Base-by-base conservation (phyloP, 2,113 vertebrate genomes). In the Cyprinodon brontotheroides region DNA sequence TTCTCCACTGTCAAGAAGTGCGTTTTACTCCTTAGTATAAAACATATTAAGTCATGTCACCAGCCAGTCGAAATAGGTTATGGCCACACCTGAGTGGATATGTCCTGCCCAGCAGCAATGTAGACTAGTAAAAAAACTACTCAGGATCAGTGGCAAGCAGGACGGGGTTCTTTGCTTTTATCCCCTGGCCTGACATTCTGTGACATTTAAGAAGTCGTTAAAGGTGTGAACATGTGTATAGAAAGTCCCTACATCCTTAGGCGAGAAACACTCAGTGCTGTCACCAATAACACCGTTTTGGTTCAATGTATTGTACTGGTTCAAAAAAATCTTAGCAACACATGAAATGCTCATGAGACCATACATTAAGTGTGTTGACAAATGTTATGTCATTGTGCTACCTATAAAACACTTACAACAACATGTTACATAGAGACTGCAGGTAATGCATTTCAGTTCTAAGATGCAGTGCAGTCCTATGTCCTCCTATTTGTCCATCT, bases 201-300 rank as follows among this genome's bases (percentile, higher is more conserved):
- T 94, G 93, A 94, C 93, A 94, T 94, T 94, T 94, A 93, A 92
- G 92, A 94, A 92, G 92, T 91, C 87, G 89, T 94, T 94, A 93
- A 94, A 94, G 91, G 91, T 93, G 88, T 89, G 88, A 92, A 87
- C 84, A 64, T 84, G 84, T 79, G 77, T 68, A 88, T 84, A 41
- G 74, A 72, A 75, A 69, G 76, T 77, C 71, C 61, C 74, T 1
- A 75, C 86, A 79, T 89, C 90, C 90, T 88, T 79, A 57, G 88
- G 91, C 87, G 79, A 84, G 86, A 88, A 67, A 87, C 73, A 83
- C 86, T 87, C 86, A 22, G 70, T n/a, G 67, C 90, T 80, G 89
- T 90, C 90, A 89, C 82, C 85, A 88, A 89, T 92, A 87, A 90
- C 88, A 87, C 68, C 83, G 81, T 71, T 82, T 82, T 83, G 78